phyloP scores from a whole-genome alignment of 2,113 vertebrate species.

The Capreolus pygargus region DNA sequence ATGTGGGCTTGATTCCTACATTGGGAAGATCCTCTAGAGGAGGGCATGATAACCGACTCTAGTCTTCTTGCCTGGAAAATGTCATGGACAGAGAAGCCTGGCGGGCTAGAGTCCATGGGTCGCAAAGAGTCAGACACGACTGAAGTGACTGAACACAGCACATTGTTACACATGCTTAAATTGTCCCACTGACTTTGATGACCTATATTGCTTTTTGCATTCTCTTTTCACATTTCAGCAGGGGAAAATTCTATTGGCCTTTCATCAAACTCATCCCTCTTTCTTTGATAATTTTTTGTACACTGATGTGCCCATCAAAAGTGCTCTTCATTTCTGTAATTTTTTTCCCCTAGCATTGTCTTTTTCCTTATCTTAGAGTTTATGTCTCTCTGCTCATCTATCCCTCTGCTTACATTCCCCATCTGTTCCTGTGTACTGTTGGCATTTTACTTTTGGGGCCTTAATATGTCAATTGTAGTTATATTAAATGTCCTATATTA shows the following conservation, averaged over 20 bases:
- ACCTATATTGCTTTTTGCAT: neutral
- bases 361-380: neutral
- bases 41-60: neutral
- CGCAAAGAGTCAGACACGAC: rapidly evolving
- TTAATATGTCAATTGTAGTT: neutral
- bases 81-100: neutral
- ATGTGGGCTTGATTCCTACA: neutral
- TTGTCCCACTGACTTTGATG: neutral
- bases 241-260: neutral
- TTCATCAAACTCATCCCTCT: neutral
- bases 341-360: neutral
- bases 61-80: neutral
- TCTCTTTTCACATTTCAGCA: neutral
- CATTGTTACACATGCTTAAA: neutral
- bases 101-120: neutral
- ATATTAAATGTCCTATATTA: neutral
- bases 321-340: neutral
- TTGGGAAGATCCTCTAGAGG: neutral
- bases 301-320: neutral
- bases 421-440: neutral
- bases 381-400: neutral
- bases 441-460: neutral
- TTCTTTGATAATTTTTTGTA: neutral
- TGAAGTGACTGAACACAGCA: neutral
- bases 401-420: neutral